Base-by-base conservation (phyloP, 2,113 vertebrate species). In the Calidris pugnax region DNA sequence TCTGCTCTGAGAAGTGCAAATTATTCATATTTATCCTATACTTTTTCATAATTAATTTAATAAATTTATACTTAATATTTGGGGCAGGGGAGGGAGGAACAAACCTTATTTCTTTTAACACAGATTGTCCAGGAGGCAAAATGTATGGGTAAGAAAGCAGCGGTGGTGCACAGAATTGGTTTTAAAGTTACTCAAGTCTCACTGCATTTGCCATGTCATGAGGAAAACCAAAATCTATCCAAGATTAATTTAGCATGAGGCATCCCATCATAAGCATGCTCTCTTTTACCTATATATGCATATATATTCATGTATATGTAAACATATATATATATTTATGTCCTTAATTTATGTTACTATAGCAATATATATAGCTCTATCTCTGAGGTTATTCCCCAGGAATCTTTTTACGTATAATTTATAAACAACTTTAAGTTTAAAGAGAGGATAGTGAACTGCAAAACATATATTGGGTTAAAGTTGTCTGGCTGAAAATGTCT, bases 21-120 rank as follows among this genome's bases (percentile, higher is more conserved):
- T 87, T 85, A 83, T 75, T 96, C 73, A 59, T 89, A 35, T 91
- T 92, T 96, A 87, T 94, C 23, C 66, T 89, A 28, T 37, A 63
- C 47, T 93, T 97, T 94, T 85, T 55, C 33, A 56, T 72, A 76
- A 76, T 76, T 63, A 95, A 19, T 88, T 88, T 90, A 78, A 85
- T 89, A 77, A 30, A 71, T 78, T 43, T 57, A 67, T 77, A 82
- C 27, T 68, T 94, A 66, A 24, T 62, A 57, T 67, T 60, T 81
- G 20, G 15, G 10, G 48, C 13, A 26, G 45, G 1, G 1, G 2
- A 1, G 73, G 21, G 24, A 2, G 19, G 35, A 60, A 48, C n/a
- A 63, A 77, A 66, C 14, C 3, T 3, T 68, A 53, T 50, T 93
- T 56, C 7, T 59, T 91, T 78, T 68, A 85, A 51, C 7, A 30